Base-by-base conservation (phyloP, 2,797 vertebrate genomes). In the Sebastes taczanowskii region DNA sequence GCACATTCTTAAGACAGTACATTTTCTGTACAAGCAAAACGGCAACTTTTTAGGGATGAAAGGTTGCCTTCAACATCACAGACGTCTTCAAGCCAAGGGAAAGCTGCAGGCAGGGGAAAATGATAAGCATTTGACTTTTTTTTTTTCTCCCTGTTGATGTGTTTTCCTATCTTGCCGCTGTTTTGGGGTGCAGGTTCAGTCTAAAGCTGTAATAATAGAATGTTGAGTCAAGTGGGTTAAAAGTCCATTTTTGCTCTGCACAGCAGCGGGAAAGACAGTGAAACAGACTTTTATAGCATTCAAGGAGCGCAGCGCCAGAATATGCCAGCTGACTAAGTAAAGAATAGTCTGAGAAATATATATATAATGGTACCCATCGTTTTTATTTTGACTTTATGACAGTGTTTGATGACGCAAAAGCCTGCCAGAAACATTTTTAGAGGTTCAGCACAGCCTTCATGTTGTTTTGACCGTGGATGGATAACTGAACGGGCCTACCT, bases 41-140 rank as follows among this genome's bases (percentile, higher is more conserved):
- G 8, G 59, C 77, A 85, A 78, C 86, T 79, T 86, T 23, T 86
- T 66, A 32, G 27, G 75, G 69, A 87, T 85, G 73, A 87, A 89
- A 86, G 65, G 71, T 86, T 78, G 64, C 61, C 75, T 82, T 89
- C 60, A 86, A 88, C 75, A 69, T 82, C 68, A 80, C 64, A 80
- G 29, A 77, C 53, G 34, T 74, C 84, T 84, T 70, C 53, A 78
- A 84, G 73, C 18, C 7, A 65, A 42, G 61, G 62, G 55, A 67
- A 82, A 72, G 34, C 61, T 72, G 65, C 73, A 73, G 55, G 69
- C 70, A 85, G 29, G 69, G 20, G 11, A 67, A 53, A 80, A 61
- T 55, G 80, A 90, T 82, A 86, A 87, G 58, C 71, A 46, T 59
- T 77, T 84, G 30, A 67, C 64, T 52, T 23, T 52, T n/a, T 20